Evolutionary conservation across 2,888 invertebrate genomes (phyloP).

Genomic region (Pocota personata): DNA sequence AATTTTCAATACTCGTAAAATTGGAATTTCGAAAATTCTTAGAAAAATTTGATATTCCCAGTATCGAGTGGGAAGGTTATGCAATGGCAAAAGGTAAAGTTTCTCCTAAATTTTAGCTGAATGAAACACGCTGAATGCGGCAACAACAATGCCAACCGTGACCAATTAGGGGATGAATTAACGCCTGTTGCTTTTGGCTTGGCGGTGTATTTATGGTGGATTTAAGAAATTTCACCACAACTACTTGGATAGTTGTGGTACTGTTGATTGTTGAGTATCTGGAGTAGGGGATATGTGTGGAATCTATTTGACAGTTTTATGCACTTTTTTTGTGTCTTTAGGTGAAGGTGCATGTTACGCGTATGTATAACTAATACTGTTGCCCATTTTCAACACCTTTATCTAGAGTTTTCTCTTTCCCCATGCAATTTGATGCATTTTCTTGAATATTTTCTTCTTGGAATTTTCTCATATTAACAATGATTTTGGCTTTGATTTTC

Average conservation of each 20-base stretch:
- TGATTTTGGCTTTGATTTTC: neutral
- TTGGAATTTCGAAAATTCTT: neutral
- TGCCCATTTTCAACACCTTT: conserved; percentile 47
- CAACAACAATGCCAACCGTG: conserved; percentile 28
- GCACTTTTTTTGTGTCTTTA: conserved; percentile 9
- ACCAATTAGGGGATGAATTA: conserved; percentile 21
- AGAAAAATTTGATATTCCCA: neutral
- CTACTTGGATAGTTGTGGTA: conserved; percentile 33
- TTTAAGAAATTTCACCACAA: conserved; percentile 56
- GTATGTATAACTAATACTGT: conserved; percentile 45
- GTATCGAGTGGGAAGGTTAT: too few species aligned
- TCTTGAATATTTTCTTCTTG: conserved; percentile 34
- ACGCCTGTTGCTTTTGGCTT: conserved; percentile 63
- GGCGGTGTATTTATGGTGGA: conserved; percentile 41
- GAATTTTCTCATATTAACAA: conserved; percentile 36
- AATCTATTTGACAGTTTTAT: conserved; percentile 41
- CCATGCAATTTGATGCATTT: conserved; percentile 64
- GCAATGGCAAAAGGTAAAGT: conserved; percentile 12
- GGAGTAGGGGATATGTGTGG: conserved; percentile 48
- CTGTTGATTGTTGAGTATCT: conserved; percentile 69
- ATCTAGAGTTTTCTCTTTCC: conserved; percentile 33
- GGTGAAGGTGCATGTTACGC: conserved; percentile 32
- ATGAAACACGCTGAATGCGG: conserved; percentile 68
- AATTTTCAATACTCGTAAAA: neutral
- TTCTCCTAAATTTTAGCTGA: conserved; percentile 41